Base-by-base conservation (phyloP, 2,797 vertebrate species). In the Takifugu rubripes region DNA sequence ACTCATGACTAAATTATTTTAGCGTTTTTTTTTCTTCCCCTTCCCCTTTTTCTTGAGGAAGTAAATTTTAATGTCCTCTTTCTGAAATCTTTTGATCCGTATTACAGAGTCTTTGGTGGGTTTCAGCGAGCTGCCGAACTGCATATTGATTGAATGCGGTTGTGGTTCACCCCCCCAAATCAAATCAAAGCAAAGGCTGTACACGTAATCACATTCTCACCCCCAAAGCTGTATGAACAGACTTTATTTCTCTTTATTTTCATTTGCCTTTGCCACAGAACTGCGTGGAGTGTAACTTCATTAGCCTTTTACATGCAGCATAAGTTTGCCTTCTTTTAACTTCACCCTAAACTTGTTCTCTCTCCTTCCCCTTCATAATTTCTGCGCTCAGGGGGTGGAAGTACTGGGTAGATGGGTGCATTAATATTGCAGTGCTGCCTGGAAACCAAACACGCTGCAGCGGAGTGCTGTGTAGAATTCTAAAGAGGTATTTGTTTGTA, bases 361-460 rank as follows among this genome's bases (percentile, higher is more conserved):
- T 56, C 29, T 52, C 60, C 68, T 70, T 72, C 77, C 75, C 78
- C 68, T 68, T 69, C 80, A 72, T 49, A 31, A 69, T 74, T 72
- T 57, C 63, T 62, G 61, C 51, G 74, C 81, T 85, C 65, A 75
- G 69, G 61, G 82, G 79, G 79, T 56, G 70, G 88, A 82, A 82
- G 78, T 83, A 82, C 14, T 26, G 77, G 79, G 78, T 80, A 83
- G 81, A 86, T 76, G 84, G 72, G 73, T 78, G 85, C 84, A 92
- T 92, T 90, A 92, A 92, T 91, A 92, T 92, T 91, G 92, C 89
- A 91, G 84, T 72, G 87, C 87, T 89, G 91, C 90, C 89, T 92
- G 88, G 88, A 91, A 91, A 89, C 88, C 67, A 82, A 90, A 88
- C 83, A 75, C 84, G 70, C 90, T 92, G 92, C 91, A 91, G 91